Conservation (phyloP, 2,888 invertebrate genomes). For the Seira ritae region DNA sequence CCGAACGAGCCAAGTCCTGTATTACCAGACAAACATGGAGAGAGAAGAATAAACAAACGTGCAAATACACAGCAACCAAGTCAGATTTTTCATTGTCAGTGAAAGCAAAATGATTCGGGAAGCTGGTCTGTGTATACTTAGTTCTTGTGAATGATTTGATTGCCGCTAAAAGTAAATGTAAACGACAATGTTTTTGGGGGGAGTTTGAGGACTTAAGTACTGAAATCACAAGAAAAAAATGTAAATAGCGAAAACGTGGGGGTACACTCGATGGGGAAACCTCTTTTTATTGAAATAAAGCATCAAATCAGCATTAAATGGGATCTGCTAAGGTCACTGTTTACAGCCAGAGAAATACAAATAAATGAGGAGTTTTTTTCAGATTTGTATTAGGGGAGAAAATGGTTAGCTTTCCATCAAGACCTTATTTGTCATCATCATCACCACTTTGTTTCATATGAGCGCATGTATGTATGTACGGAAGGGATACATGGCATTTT, state of each 20-base stretch:
- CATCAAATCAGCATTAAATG: constrained; percentile 1
- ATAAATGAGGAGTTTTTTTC: not conserved
- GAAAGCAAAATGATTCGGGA: too few species aligned
- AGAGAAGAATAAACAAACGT: constrained; percentile 81
- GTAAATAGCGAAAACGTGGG: too few species aligned
- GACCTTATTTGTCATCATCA: constrained; percentile 51
- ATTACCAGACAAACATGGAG: constrained; percentile 76
- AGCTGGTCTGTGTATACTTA: too few species aligned
- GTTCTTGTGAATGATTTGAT: too few species aligned
- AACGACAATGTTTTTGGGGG: too few species aligned
- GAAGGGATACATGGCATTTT: constrained; percentile 17
- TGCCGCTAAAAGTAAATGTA: too few species aligned
- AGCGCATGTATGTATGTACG: not conserved
- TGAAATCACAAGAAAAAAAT: too few species aligned
- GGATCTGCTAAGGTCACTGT: constrained; percentile 29
- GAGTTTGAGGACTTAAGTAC: too few species aligned
- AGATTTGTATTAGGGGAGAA: constrained; percentile 16
- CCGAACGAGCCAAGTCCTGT: constrained; percentile 72
- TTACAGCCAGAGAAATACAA: constrained; percentile 41
- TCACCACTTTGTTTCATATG: not conserved
- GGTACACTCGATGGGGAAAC: too few species aligned
- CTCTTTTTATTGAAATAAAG: too few species aligned
- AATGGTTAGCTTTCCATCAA: constrained; percentile 44
- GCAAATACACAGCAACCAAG: too few species aligned
- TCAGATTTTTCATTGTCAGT: too few species aligned